Percentiles rank a stretch among this genome's conserved stretches.
Conservation (phyloP, 1,140 invertebrate genomes). For the Gryllus bimaculatus region DNA sequence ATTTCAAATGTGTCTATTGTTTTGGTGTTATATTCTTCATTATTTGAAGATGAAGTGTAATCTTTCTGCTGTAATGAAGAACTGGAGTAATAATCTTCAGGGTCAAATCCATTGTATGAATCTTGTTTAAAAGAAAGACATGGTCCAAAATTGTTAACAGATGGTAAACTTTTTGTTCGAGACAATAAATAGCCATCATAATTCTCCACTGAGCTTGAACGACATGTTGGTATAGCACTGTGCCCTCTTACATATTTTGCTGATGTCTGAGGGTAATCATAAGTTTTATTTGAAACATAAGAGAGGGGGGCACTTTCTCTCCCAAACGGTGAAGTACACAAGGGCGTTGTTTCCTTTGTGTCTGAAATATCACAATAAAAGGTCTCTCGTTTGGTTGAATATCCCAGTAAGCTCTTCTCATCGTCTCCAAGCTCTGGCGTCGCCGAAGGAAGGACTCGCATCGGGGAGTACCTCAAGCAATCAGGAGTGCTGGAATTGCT, state of each 20-base stretch:
- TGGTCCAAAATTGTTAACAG: not conserved
- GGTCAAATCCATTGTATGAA: not conserved
- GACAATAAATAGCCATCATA: not conserved
- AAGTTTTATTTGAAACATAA: not conserved
- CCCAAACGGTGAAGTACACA: not conserved
- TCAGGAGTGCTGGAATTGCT: too few species aligned
- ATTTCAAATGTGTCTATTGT: too few species aligned
- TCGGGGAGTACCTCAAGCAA: too few species aligned
- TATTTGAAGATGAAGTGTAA: too few species aligned
- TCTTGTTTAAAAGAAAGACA: not conserved
- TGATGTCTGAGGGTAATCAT: not conserved
- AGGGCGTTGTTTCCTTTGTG: not conserved
- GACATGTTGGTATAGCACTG: not conserved
- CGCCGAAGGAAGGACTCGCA: too few species aligned
- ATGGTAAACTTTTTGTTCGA: not conserved
- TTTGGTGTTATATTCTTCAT: too few species aligned
- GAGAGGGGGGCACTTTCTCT: not conserved
- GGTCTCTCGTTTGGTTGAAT: not conserved
- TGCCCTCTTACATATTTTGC: not conserved
- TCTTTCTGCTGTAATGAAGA: too few species aligned
- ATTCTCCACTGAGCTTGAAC: not conserved
- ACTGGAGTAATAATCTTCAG: too few species aligned
- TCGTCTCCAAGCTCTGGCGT: not conserved
- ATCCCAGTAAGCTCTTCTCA: not conserved
- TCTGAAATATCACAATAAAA: not conserved